A percentile compares a stretch with the other conserved stretches of the same genome.
phyloP scores from a whole-genome alignment of 2,888 invertebrate genomes.

The Anagyrus pseudococci region DNA sequence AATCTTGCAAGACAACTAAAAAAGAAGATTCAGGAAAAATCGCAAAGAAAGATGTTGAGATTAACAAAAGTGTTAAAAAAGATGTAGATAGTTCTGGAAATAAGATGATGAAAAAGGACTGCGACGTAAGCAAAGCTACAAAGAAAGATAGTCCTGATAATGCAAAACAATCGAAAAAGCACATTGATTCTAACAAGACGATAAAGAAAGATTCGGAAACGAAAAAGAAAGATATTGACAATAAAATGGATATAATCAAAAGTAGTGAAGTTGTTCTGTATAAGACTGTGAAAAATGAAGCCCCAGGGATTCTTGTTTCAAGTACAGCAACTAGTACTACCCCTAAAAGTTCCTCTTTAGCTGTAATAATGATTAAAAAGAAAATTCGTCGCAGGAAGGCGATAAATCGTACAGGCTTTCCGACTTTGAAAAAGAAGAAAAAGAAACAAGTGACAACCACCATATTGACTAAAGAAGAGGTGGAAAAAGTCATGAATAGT shows the following conservation, averaged over 20 bases:
- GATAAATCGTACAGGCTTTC: constrained; percentile 88
- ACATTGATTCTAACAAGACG: constrained; percentile 14
- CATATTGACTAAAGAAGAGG: constrained; percentile 24
- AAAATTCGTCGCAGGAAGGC: constrained; percentile 74
- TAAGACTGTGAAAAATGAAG: constrained; percentile 26
- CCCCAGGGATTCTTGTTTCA: neutral
- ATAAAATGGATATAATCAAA: constrained; percentile 29
- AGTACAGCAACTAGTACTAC: neutral
- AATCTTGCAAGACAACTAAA: constrained; percentile 17
- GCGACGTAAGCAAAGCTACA: constrained; percentile 9
- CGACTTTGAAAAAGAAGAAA: constrained; percentile 82
- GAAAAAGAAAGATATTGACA: constrained; percentile 25
- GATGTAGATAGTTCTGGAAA: constrained; percentile 17
- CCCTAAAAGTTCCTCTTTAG: constrained; percentile 33
- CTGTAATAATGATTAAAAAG: constrained; percentile 59
- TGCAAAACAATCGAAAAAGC: constrained; percentile 18
- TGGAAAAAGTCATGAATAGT: constrained; percentile 28
- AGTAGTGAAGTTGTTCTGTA: constrained; percentile 27
- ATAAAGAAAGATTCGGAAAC: constrained; percentile 22
- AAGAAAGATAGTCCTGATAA: constrained; percentile 17
- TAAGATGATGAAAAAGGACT: constrained; percentile 36
- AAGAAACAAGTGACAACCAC: constrained; percentile 64
- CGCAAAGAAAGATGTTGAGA: constrained; percentile 44
- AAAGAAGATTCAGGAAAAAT: constrained; percentile 26
- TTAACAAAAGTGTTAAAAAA: constrained; percentile 25